Evolutionary conservation across 2,888 invertebrate species (phyloP).

Genomic region (Meloe dianella): DNA sequence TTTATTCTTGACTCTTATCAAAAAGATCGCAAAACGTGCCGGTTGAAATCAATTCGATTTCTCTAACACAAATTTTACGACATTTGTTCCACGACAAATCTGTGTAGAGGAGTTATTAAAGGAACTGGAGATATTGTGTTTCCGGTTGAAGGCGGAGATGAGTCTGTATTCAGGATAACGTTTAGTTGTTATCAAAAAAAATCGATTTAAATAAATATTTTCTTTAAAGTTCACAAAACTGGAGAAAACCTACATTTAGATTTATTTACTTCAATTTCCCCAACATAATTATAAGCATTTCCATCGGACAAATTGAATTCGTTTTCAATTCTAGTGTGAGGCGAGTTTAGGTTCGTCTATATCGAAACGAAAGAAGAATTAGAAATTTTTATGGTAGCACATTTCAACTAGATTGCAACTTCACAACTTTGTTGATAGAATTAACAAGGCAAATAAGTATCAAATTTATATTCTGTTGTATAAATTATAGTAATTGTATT

Average conservation of each 20-base stretch:
- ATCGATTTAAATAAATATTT: neutral
- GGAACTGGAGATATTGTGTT: neutral
- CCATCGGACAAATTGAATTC: neutral
- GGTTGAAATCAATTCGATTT: neutral
- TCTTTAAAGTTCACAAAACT: too few species aligned
- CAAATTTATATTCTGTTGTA: neutral
- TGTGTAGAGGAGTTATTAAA: neutral
- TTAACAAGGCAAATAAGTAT: neutral
- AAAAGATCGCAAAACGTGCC: neutral
- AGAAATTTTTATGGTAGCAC: too few species aligned
- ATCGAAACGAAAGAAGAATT: too few species aligned
- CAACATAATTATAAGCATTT: neutral
- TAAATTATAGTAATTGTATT: conserved; percentile 3
- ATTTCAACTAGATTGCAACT: too few species aligned
- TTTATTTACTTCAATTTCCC: conserved; percentile 1
- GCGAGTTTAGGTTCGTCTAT: too few species aligned
- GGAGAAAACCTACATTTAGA: neutral
- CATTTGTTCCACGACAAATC: neutral
- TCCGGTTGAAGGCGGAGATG: neutral
- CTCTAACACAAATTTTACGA: neutral
- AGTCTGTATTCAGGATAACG: too few species aligned
- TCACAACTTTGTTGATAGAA: neutral
- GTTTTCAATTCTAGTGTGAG: neutral
- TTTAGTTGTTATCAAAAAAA: neutral
- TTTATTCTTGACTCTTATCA: neutral